phyloP scores from a whole-genome alignment of 2,113 vertebrate genomes.

The Vidua chalybeata region DNA sequence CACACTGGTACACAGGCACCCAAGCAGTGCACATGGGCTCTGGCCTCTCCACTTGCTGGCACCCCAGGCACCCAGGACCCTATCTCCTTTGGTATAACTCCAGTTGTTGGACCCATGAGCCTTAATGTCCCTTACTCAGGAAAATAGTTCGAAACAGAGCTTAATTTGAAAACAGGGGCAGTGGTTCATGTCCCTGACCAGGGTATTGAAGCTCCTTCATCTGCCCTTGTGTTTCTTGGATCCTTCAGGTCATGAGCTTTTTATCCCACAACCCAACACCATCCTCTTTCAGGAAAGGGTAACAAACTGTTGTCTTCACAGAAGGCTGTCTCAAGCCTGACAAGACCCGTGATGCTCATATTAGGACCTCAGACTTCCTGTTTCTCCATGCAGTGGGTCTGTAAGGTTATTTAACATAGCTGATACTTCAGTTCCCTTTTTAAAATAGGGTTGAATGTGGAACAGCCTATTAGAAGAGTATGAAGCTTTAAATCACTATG shows the following conservation, averaged over 20 bases:
- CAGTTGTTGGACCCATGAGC: not conserved
- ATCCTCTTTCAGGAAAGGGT: not conserved
- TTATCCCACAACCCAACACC: not conserved
- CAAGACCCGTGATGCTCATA: not conserved
- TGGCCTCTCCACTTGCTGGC: not conserved
- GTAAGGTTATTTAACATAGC: not conserved
- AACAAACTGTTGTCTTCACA: not conserved
- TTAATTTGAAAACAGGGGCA: not conserved
- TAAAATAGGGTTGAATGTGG: not conserved
- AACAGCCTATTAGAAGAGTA: not conserved
- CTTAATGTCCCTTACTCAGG: not conserved
- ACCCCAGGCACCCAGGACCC: not conserved
- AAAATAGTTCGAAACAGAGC: not conserved
- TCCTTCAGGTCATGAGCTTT: not conserved
- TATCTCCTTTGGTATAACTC: not conserved
- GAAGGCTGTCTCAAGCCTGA: not conserved
- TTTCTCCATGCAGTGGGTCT: not conserved
- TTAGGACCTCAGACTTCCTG: not conserved
- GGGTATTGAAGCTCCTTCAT: fast-evolving
- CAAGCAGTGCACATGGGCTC: not conserved
- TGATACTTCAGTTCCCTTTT: not conserved
- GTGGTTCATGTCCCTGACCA: not conserved
- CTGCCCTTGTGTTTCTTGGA: not conserved
- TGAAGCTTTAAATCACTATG: not conserved
- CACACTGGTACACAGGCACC: not conserved